A percentile compares a stretch with the other conserved stretches of the same genome.
Evolutionary conservation across 2,113 vertebrate genomes (phyloP).

Genomic region (Mola mola): DNA sequence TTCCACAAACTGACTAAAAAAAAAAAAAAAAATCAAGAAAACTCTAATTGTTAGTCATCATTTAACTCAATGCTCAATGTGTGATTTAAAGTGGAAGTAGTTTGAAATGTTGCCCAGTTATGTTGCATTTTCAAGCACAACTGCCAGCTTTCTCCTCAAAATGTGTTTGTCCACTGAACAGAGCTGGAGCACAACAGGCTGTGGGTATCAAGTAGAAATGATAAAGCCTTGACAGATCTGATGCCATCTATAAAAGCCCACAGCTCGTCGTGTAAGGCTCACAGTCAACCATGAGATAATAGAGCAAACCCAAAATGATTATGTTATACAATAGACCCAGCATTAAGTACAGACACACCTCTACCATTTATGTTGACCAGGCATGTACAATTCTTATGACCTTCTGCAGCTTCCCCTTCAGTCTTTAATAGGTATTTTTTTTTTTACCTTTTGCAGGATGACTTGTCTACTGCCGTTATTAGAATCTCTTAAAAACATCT

Average conservation of each 20-base stretch:
- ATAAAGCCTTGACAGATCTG: slow-evolving; percentile 49
- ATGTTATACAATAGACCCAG: slow-evolving; percentile 39
- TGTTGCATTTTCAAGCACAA: slow-evolving; percentile 42
- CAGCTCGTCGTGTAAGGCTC: slow-evolving; percentile 28
- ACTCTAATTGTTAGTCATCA: slow-evolving; percentile 42
- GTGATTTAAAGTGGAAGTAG: slow-evolving; percentile 28
- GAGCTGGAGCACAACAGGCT: slow-evolving; percentile 36
- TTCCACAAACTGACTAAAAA: slow-evolving; percentile 32
- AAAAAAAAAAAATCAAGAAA: slow-evolving; percentile 65
- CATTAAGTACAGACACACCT: slow-evolving; percentile 32
- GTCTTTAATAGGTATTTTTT: neutral
- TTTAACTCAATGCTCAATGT: slow-evolving; percentile 46
- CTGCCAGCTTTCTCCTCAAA: too few species aligned
- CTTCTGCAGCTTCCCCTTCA: neutral
- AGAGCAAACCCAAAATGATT: slow-evolving; percentile 30
- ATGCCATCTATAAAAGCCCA: slow-evolving; percentile 42
- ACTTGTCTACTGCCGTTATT: too few species aligned
- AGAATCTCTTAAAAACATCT: too few species aligned
- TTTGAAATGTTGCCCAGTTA: slow-evolving; percentile 37
- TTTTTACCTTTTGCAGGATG: too few species aligned
- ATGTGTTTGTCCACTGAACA: too few species aligned
- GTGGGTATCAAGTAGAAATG: slow-evolving; percentile 60
- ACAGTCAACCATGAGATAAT: slow-evolving; percentile 47
- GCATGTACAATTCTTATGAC: neutral
- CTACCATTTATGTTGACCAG: slow-evolving; percentile 5